Conservation (phyloP, 2,888 invertebrate genomes). For the Polydrusus tereticollis region DNA sequence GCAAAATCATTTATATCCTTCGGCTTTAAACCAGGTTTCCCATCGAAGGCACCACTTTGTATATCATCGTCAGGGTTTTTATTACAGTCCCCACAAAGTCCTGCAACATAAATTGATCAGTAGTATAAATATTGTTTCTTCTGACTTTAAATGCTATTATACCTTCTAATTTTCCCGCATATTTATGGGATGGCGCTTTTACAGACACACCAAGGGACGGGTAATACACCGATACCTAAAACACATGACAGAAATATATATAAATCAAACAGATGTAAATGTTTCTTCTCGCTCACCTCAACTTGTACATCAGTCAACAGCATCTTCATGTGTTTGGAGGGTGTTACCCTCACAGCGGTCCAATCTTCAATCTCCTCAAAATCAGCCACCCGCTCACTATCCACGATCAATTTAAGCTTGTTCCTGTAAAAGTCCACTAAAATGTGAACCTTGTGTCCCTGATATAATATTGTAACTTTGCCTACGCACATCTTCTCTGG, state of each 20-base stretch:
- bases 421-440: constrained; percentile 56
- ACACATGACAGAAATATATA: background rate
- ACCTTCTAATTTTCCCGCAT: constrained; percentile 81
- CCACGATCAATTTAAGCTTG: constrained; percentile 67
- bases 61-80: constrained; percentile 72
- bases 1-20: constrained; percentile 70
- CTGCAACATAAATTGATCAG: background rate
- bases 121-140: background rate
- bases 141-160: background rate
- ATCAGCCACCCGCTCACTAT: constrained; percentile 63
- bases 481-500: constrained; percentile 75
- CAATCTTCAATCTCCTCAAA: constrained; percentile 70
- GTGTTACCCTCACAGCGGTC: constrained; percentile 72
- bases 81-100: constrained; percentile 82
- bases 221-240: constrained; percentile 66
- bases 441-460: constrained; percentile 71
- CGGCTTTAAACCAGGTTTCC: constrained; percentile 69
- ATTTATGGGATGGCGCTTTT: constrained; percentile 80
- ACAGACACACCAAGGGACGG: constrained; percentile 69
- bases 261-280: background rate
- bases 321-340: constrained; percentile 75
- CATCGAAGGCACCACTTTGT: constrained; percentile 51
- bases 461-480: constrained; percentile 76
- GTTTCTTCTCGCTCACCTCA: constrained; percentile 69
- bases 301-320: constrained; percentile 78